Percentiles rank a stretch among this genome's conserved stretches.
phyloP scores from a whole-genome alignment of 2,888 invertebrate species.

The Synanthedon vespiformis region DNA sequence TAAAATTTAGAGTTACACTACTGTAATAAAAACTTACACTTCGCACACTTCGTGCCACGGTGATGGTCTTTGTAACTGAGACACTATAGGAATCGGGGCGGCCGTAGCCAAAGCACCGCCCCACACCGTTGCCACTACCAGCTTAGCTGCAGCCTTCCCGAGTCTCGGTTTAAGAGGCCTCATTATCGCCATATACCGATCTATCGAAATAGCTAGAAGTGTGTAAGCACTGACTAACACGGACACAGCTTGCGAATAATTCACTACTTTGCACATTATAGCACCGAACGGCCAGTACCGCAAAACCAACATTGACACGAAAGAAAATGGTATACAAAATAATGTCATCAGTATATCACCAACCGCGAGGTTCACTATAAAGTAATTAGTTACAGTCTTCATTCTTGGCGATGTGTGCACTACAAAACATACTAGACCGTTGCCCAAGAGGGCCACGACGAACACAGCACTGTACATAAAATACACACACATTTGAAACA shows the following conservation, averaged over 20 bases:
- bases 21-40: slow-evolving; percentile 49
- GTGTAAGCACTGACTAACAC: slow-evolving; percentile 84
- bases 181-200: slow-evolving; percentile 85
- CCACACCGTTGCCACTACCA: slow-evolving; percentile 76
- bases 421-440: slow-evolving; percentile 81
- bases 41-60: slow-evolving; percentile 68
- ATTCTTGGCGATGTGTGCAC: slow-evolving; percentile 80
- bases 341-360: slow-evolving; percentile 85
- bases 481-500: slow-evolving; percentile 72
- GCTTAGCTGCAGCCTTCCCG: slow-evolving; percentile 71
- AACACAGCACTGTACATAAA: slow-evolving; percentile 74
- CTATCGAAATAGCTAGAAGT: slow-evolving; percentile 84
- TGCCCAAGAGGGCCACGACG: slow-evolving; percentile 73
- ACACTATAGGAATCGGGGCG: slow-evolving; percentile 78
- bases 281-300: slow-evolving; percentile 85
- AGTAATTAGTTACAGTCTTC: slow-evolving; percentile 86
- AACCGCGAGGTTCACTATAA: slow-evolving; percentile 82
- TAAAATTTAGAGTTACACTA: no score
- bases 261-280: slow-evolving; percentile 78
- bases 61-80: slow-evolving; percentile 69
- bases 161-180: slow-evolving; percentile 82
- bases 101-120: slow-evolving; percentile 77
- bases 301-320: slow-evolving; percentile 76
- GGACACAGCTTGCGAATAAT: slow-evolving; percentile 78
- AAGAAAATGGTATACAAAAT: slow-evolving; percentile 86